Base-by-base conservation (phyloP, 2,888 invertebrate genomes). In the Theodoxus fluviatilis region DNA sequence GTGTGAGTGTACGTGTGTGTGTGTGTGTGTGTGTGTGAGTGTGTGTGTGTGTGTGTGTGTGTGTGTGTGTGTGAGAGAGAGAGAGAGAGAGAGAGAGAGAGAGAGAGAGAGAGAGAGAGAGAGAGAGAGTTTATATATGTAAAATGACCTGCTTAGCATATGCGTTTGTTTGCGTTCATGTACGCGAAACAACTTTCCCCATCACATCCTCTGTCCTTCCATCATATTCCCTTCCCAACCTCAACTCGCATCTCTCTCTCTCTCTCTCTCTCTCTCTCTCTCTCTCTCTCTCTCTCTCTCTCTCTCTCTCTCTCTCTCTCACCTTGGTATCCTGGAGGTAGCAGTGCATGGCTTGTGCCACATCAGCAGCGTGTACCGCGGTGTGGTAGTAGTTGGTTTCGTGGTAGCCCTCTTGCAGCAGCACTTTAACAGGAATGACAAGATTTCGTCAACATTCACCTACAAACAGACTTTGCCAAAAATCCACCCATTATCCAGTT, bases 381-480 rank as follows among this genome's bases (percentile, higher is more conserved):
- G 95, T 95, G 89, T 95, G 95, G 89, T 95, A 95, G 47, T 94
- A 94, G 88, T 95, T 95, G 88, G 94, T 94, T 88, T 92, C 92
- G 88, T 94, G 94, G 88, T 95, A 95, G 70, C 94, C 94, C 85
- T 93, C 93, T 87, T 95, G 94, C 82, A 95, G 93, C 80, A 94
- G 89, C 79, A 90, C 92, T 92, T n/a, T n/a, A n/a, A n/a, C n/a
- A n/a, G n/a, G n/a, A n/a, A n/a, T n/a, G n/a, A n/a, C n/a, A n/a
- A n/a, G n/a, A n/a, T n/a, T n/a, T n/a, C n/a, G n/a, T n/a, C n/a
- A n/a, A n/a, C n/a, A n/a, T n/a, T n/a, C n/a, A n/a, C n/a, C n/a
- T n/a, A n/a, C n/a, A n/a, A n/a, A n/a, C n/a, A n/a, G n/a, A n/a
- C n/a, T n/a, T n/a, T n/a, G n/a, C n/a, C n/a, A n/a, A n/a, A n/a